These are phyloP conservation scores for Sitta europaea DNA, from an alignment of 2,113 vertebrate species.

Conservation along the genomic window DNA sequence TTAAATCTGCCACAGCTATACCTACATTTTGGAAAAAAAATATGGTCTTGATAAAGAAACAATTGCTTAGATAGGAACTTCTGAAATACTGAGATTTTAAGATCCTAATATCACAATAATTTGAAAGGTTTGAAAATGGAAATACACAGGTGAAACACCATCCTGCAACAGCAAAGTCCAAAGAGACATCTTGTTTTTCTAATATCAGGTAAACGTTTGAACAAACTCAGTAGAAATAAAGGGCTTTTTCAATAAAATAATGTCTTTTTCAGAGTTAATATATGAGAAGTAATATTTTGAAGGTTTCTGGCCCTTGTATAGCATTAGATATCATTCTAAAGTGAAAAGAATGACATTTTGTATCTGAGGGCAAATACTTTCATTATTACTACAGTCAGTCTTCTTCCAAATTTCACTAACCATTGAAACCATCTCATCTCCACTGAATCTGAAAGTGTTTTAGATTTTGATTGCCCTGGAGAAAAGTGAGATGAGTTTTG, in stretches of 20 bases:
- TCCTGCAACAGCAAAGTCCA: neutral
- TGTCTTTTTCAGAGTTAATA: neutral
- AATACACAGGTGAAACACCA: neutral
- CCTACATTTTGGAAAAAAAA: neutral
- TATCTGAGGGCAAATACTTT: neutral
- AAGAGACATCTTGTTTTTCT: neutral
- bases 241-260: neutral
- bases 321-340: neutral
- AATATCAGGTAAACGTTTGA: neutral
- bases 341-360: neutral
- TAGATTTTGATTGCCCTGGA: neutral
- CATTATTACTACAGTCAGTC: neutral
- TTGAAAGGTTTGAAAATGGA: neutral
- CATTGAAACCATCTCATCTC: neutral
- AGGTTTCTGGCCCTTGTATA: neutral
- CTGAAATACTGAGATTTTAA: neutral
- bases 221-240: neutral
- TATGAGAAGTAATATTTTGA: neutral
- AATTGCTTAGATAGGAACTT: neutral
- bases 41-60: neutral
- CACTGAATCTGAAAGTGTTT: neutral
- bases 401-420: neutral
- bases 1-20: neutral
- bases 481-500: neutral
- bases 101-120: neutral